Evolutionary conservation across 2,888 invertebrate species (phyloP), one percentile per base, ranked within the genome.

Genomic region (Mantis religiosa): DNA sequence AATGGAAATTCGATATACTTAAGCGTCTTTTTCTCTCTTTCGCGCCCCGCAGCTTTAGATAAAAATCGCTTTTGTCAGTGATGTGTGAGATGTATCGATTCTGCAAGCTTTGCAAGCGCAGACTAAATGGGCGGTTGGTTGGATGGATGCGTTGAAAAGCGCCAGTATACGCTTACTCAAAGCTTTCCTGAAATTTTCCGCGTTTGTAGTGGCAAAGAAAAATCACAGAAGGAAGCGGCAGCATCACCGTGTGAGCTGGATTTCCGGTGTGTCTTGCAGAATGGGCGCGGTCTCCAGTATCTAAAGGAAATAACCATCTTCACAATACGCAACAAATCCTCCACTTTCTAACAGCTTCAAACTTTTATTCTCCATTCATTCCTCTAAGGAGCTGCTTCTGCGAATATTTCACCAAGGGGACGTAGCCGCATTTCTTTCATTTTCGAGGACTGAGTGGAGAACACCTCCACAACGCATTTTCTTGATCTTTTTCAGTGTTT

Each of bases 41-140:
- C 25, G 15, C 54, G 15, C 54, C 54, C 54, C 25, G 54, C 54
- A 47, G 27, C 27, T 85, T 85, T 15, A 47, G 47, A 54, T 27
- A 83, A 83, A 85, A 85, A 85, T 85, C 85, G 41, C 85, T 85
- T 85, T 85, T 85, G 47, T 85, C 84, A 84, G 34, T n/a, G 84
- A 84, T 34, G 28, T 27, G 85, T 47, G 47, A 85, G 85, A 71
- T 20, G 47, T 85, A 85, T 85, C 41, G 85, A 85, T 85, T 85
- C 85, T 71, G 15, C 25, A 71, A 25, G 54, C 54, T 71, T 71
- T 71, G 54, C 54, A 20, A 8, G 54, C 54, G 20, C 3, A 71
- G 54, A 71, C 54, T 71, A 25, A 25, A 71, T 25, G 54, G 54
- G 25, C 54, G 54, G 54, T 71, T 71, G 25, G 54, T 20, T 71